These are phyloP conservation scores for Anseranas semipalmata DNA, from an alignment of 2,113 vertebrate genomes.

Conservation along the genomic window DNA sequence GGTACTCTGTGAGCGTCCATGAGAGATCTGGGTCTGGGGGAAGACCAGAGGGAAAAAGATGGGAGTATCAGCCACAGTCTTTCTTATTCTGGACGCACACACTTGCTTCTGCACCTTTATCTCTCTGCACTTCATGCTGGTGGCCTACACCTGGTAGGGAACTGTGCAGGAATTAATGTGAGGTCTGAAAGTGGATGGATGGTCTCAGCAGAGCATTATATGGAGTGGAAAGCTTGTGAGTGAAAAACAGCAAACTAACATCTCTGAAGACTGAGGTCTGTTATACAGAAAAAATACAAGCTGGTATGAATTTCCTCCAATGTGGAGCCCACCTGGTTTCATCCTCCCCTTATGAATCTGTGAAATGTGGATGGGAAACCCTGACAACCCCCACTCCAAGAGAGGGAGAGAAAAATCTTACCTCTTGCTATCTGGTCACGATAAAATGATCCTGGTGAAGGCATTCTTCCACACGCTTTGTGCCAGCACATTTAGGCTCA, in stretches of 20 bases:
- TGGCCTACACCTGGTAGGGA: not conserved
- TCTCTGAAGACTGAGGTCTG: not conserved
- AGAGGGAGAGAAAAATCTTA: not conserved
- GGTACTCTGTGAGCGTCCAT: not conserved
- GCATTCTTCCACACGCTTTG: not conserved
- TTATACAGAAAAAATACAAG: not conserved
- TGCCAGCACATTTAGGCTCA: not conserved
- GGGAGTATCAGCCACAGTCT: not conserved
- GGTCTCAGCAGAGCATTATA: not conserved
- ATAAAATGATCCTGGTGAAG: not conserved
- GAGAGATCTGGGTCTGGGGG: not conserved
- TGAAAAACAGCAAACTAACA: not conserved
- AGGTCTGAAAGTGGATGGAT: not conserved
- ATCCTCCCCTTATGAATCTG: not conserved
- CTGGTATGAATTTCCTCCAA: not conserved
- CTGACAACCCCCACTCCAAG: not conserved
- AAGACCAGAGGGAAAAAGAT: not conserved
- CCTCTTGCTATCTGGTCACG: not conserved
- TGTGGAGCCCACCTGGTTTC: not conserved
- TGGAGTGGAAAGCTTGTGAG: not conserved
- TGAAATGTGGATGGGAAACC: not conserved
- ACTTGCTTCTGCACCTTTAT: not conserved
- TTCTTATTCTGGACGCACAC: not conserved
- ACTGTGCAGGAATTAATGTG: not conserved
- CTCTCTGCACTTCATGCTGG: not conserved